Percentiles rank a stretch among this genome's conserved stretches.
Evolutionary conservation across 2,888 invertebrate species (phyloP).

Genomic region (Drosophila monieri): DNA sequence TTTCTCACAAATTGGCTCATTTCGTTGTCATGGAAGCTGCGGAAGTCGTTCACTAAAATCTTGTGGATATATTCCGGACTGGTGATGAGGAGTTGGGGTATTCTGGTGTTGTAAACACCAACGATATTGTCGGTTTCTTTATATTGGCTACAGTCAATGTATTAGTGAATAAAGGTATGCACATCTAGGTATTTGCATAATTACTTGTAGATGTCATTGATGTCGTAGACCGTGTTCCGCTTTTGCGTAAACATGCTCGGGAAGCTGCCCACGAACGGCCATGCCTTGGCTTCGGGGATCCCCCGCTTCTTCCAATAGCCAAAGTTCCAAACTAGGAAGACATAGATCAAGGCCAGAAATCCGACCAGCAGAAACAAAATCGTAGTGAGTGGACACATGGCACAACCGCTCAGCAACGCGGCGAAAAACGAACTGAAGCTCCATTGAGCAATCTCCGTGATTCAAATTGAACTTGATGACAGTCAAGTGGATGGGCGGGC

Average conservation of each 20-base stretch:
- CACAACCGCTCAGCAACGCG: slow-evolving; percentile 15
- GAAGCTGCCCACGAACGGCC: slow-evolving; percentile 82
- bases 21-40: slow-evolving; percentile 82
- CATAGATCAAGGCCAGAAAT: slow-evolving; percentile 55
- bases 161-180: not conserved
- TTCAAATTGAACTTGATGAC: slow-evolving; percentile 42
- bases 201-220: slow-evolving; percentile 83
- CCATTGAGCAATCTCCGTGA: slow-evolving; percentile 3
- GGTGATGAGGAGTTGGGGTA: slow-evolving; percentile 81
- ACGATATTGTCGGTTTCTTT: slow-evolving; percentile 76
- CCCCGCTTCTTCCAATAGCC: slow-evolving; percentile 82
- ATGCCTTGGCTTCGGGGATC: slow-evolving; percentile 80
- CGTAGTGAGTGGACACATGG: slow-evolving; percentile 41
- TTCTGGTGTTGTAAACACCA: slow-evolving; percentile 82
- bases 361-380: slow-evolving; percentile 34
- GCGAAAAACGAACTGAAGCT: slow-evolving; percentile 33
- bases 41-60: slow-evolving; percentile 83
- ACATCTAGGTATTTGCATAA: not conserved
- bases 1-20: slow-evolving; percentile 61
- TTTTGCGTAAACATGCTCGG: slow-evolving; percentile 73
- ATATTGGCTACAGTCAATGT: slow-evolving; percentile 31
- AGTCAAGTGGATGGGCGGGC: slow-evolving; percentile 24
- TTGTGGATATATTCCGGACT: slow-evolving; percentile 81
- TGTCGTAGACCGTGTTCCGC: slow-evolving; percentile 77
- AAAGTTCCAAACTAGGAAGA: slow-evolving; percentile 78